Evolutionary conservation across 2,113 vertebrate species (phyloP), one percentile per base, ranked within the genome.

Genomic region (Sigmodon hispidus): DNA sequence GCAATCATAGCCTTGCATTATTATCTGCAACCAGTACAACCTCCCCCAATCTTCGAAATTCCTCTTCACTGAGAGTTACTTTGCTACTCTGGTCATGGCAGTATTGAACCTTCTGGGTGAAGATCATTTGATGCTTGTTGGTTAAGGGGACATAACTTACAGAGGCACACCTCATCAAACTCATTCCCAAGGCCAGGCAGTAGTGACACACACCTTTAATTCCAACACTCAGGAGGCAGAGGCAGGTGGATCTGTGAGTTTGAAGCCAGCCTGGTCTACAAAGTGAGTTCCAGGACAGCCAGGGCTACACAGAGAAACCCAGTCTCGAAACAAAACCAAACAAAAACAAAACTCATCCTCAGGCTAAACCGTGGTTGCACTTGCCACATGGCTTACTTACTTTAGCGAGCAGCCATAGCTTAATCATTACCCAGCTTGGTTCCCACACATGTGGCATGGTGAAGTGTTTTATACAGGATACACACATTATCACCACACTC

Each of bases 301-400:
- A 70, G 36, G 67, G 7, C 17, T 70, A 70, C 67, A n/a, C 67
- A 70, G 2, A 19, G 67, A 70, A 70, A 70, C 67, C 67, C 17
- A 1, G 36, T 70, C 67, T n/a, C 17, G 36, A 70, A n/a, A 70
- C 36, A 17, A 19, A n/a, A 24, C 13, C 7, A 63, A 63, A 61
- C 22, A 61, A 63, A 63, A 69, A n/a, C 36, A 70, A 69, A 94
- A 63, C 59, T 92, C 89, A 57, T 86, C 90, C 59, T 45, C 34
- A n/a, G 80, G 57, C 83, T 48, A 43, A 93, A 29, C 79, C 95
- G 83, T 52, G 45, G 96, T 45, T 59, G 73, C 10, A 26, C 13
- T 84, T 72, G 75, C 85, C 26, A 11, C 8, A 29, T 10, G 31
- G 87, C 89, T 96, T 87, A 90, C 92, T 92, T 97, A 90, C 92